Percentiles rank a stretch among this genome's conserved stretches.
These are phyloP conservation scores for Lordiphosa andalusiaca DNA, from an alignment of 2,888 invertebrate species.

Conservation along the genomic window DNA sequence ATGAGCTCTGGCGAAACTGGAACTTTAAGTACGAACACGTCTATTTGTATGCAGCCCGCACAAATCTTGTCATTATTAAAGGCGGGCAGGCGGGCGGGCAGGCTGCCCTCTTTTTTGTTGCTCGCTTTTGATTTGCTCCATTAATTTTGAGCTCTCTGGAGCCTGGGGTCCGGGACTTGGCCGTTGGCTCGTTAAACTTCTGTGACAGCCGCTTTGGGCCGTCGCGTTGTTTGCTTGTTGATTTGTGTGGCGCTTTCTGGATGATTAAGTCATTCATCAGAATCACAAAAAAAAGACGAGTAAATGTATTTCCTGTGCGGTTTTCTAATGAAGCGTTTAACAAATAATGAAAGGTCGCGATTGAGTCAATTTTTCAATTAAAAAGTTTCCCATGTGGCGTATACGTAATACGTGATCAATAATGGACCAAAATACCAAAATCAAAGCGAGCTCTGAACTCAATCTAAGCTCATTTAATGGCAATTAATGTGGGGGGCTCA, in stretches of 20 bases:
- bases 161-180: constrained; percentile 8
- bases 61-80: constrained; percentile 73
- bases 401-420: constrained; percentile 49
- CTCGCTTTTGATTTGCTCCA: constrained; percentile 60
- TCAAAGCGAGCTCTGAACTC: constrained; percentile 5
- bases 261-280: constrained; percentile 71
- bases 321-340: too few relatives aligned
- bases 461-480: constrained; percentile 36
- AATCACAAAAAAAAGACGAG: too few relatives aligned
- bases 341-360: too few relatives aligned
- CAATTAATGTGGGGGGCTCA: constrained; percentile 24
- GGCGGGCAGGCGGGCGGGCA: constrained; percentile 3
- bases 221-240: constrained; percentile 53
- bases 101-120: constrained; percentile 5
- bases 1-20: constrained; percentile 25
- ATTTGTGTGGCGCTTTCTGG: constrained; percentile 71
- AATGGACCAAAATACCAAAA: constrained; percentile 24
- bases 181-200: constrained; percentile 48
- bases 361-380: too few relatives aligned
- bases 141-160: constrained; percentile 56
- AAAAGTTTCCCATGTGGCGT: constrained; percentile 26
- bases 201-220: constrained; percentile 45
- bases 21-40: constrained; percentile 28
- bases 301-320: too few relatives aligned
- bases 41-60: constrained; percentile 61